These are phyloP conservation scores for Zelleria hepariella DNA, from an alignment of 2,888 invertebrate genomes.

Conservation along the genomic window DNA sequence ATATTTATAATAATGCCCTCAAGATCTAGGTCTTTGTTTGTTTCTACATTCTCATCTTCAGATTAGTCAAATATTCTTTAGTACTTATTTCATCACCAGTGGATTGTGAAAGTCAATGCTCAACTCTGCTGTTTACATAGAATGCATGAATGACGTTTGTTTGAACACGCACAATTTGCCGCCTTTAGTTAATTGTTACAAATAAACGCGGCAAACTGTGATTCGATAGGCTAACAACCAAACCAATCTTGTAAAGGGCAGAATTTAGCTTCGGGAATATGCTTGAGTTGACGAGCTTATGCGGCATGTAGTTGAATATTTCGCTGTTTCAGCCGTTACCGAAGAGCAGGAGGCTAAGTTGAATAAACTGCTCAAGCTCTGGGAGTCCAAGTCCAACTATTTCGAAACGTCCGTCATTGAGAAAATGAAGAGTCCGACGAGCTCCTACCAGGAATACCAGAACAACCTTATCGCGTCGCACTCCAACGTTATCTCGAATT, in stretches of 20 bases:
- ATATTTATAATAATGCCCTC: conserved; percentile 71
- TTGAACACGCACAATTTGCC: not conserved
- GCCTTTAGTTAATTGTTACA: not conserved
- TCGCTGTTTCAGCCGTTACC: conserved; percentile 77
- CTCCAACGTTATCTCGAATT: conserved; percentile 81
- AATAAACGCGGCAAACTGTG: not conserved
- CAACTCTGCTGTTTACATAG: conserved; percentile 1
- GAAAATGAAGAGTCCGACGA: conserved; percentile 88
- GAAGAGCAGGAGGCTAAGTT: conserved; percentile 93
- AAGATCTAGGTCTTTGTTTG: conserved; percentile 53
- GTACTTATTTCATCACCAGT: conserved; percentile 39
- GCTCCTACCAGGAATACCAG: conserved; percentile 92
- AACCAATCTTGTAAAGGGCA: not conserved
- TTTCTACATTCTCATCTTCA: conserved; percentile 47
- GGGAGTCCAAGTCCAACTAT: conserved; percentile 97
- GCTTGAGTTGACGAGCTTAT: conserved; percentile 47
- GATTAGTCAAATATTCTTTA: conserved; percentile 41
- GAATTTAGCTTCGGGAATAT: conserved; percentile 44
- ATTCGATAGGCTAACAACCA: not conserved
- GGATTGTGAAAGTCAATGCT: conserved; percentile 41
- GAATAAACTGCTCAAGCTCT: conserved; percentile 92
- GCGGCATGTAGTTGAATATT: conserved; percentile 55
- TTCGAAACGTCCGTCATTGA: conserved; percentile 86
- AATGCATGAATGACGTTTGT: not conserved
- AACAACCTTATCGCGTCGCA: conserved; percentile 86